Evolutionary conservation across 2,888 invertebrate genomes (phyloP).

Genomic region (Petrophora chlorosata): DNA sequence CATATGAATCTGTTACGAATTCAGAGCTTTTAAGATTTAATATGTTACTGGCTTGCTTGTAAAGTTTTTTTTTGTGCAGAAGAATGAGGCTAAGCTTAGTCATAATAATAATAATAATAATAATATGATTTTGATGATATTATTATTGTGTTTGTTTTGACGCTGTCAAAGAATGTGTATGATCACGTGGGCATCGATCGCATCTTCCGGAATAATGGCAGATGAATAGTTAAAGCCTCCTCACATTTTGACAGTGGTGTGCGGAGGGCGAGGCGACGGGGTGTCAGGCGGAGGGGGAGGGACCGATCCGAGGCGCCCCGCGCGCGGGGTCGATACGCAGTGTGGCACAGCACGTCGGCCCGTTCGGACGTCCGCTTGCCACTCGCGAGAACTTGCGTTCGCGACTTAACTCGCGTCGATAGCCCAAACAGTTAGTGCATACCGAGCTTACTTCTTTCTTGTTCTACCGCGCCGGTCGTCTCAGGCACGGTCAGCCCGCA

Average conservation of each 20-base stretch:
- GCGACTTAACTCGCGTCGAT: conserved; percentile 38
- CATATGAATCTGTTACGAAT: too few relatives aligned
- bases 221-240: conserved; percentile 15
- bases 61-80: too few relatives aligned
- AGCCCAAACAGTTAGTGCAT: neutral
- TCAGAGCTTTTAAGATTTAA: too few relatives aligned
- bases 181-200: conserved; percentile 55
- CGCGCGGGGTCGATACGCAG: conserved; percentile 77
- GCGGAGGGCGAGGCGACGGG: conserved; percentile 64
- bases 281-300: conserved; percentile 51
- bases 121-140: neutral
- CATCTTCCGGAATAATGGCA: conserved; percentile 54
- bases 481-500: neutral
- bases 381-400: conserved; percentile 39
- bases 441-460: neutral
- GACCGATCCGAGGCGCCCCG: conserved; percentile 41
- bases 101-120: too few relatives aligned
- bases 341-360: conserved; percentile 55
- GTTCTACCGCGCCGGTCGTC: conserved; percentile 11
- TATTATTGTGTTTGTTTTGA: neutral
- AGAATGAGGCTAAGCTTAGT: too few relatives aligned
- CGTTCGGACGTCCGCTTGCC: conserved; percentile 50
- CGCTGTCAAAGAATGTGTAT: neutral
- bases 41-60: too few relatives aligned
- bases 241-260: conserved; percentile 57